Conservation (phyloP, 2,888 invertebrate genomes). For the Watsonalla binaria region DNA sequence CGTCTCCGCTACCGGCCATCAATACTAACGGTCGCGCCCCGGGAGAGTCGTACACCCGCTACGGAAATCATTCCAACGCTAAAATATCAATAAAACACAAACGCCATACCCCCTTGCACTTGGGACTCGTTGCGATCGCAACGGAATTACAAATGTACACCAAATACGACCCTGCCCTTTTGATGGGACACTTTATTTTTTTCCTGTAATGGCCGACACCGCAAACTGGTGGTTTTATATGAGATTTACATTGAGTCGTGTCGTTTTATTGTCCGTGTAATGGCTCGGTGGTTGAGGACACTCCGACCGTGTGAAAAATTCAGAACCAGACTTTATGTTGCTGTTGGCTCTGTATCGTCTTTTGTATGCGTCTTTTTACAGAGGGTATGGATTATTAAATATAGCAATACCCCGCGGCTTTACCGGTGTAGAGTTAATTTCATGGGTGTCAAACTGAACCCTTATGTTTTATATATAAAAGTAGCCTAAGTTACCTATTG, state of each 20-base stretch:
- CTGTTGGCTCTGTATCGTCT: slow-evolving; percentile 7
- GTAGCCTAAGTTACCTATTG: no score
- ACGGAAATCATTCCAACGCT: slow-evolving; percentile 71
- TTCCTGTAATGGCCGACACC: slow-evolving; percentile 51
- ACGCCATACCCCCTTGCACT: slow-evolving; percentile 33
- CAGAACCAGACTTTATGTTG: slow-evolving; percentile 14
- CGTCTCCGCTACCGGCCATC: slow-evolving; percentile 48
- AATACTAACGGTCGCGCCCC: slow-evolving; percentile 65
- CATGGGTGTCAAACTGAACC: no score
- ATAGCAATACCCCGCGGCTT: no score
- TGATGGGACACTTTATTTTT: slow-evolving; percentile 73
- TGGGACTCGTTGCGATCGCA: slow-evolving; percentile 56
- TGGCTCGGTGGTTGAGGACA: slow-evolving; percentile 30
- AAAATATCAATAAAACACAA: slow-evolving; percentile 78
- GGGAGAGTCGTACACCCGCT: slow-evolving; percentile 61
- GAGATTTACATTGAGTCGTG: slow-evolving; percentile 66
- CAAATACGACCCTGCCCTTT: slow-evolving; percentile 54
- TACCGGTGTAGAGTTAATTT: no score
- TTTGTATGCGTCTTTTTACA: no score
- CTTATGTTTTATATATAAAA: no score
- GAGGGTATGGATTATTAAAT: no score
- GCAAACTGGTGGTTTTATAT: slow-evolving; percentile 43
- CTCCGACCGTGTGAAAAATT: slow-evolving; percentile 47
- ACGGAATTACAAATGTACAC: slow-evolving; percentile 59
- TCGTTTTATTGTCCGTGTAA: slow-evolving; percentile 61